Evolutionary conservation across 1,140 invertebrate genomes (phyloP), one percentile per base, ranked within the genome.

Genomic region (Metaphire vulgaris): DNA sequence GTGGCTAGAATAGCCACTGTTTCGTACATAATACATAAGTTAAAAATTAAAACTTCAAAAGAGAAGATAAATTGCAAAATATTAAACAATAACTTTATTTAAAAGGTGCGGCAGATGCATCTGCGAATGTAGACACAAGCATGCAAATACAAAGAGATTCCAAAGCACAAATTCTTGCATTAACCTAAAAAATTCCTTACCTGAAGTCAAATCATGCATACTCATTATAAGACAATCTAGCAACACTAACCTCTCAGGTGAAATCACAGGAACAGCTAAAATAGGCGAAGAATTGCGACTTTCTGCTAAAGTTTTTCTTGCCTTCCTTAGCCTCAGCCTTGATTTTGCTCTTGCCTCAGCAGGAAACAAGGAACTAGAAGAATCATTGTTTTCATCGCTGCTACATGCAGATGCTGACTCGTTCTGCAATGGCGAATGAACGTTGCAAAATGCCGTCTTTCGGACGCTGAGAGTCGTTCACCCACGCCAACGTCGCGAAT

Each of bases 371-470:
- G 67, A 28, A 69, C 30, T 6, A 2, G 67, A 28, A 2, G n/a
- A 26, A 2, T 69, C 67, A 6, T 56, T 56, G 21, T 56, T 21
- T 56, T 56, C 41, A 12, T 56, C 41, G 41, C 41, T 56, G 41
- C 41, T 56, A 21, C 41, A 12, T 6, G 21, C 41, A 56, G 21
- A 6, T 12, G 41, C 29, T 29, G 69, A 80, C 34, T 83, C 82
- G 32, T 81, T 82, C 78, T 85, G 81, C 2, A 84, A 87, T 0
- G 96, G 95, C 0, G 94, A 93, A 85, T 98, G 96, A 2, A 92
- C 89, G 85, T 98, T 94, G 85, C 97, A 98, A 83, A 92, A 98
- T 21, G 96, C 96, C 79, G 93, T 96, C 86, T 98, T 98, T 79
- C 95, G 65, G 1, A 74, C 72, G 41, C 32, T 74, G 32, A 73